These are phyloP conservation scores for Keiferia lycopersicella DNA, from an alignment of 2,888 invertebrate species.

Conservation along the genomic window DNA sequence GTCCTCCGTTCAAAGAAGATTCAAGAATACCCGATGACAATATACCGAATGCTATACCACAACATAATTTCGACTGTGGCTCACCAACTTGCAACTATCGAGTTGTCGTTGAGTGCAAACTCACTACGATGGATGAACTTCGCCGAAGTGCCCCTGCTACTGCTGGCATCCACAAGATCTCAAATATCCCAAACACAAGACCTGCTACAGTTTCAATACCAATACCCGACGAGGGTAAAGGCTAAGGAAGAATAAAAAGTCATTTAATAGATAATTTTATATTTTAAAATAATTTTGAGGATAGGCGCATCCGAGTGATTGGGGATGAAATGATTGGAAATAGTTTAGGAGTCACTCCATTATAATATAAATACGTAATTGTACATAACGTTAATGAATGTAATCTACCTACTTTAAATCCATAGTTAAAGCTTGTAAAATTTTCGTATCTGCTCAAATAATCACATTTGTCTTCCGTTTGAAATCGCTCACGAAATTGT, in stretches of 20 bases:
- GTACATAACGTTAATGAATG: not conserved
- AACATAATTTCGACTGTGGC: constrained; percentile 70
- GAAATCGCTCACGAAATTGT: constrained; percentile 45
- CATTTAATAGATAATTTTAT: constrained; percentile 45
- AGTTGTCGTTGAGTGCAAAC: constrained; percentile 74
- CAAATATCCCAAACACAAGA: constrained; percentile 49
- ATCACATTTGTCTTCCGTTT: constrained; percentile 69
- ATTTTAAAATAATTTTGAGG: constrained; percentile 44
- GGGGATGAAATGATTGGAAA: constrained; percentile 38
- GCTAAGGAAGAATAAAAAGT: constrained; percentile 50
- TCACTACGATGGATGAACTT: constrained; percentile 73
- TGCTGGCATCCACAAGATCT: constrained; percentile 48
- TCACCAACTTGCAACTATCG: constrained; percentile 71
- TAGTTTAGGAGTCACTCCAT: not conserved
- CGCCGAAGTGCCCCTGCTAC: constrained; percentile 48
- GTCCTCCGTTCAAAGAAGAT: constrained; percentile 73
- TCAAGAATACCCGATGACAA: constrained; percentile 58
- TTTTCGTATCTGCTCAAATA: constrained; percentile 53
- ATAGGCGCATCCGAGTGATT: constrained; percentile 37
- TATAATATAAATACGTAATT: not conserved
- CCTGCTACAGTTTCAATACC: constrained; percentile 82
- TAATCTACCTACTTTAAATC: constrained; percentile 25
- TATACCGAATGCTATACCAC: constrained; percentile 66
- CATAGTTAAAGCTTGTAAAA: constrained; percentile 34
- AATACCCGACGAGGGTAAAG: constrained; percentile 81